Base-by-base conservation (phyloP, 2,888 invertebrate genomes). In the Habrosyne pyritoides region DNA sequence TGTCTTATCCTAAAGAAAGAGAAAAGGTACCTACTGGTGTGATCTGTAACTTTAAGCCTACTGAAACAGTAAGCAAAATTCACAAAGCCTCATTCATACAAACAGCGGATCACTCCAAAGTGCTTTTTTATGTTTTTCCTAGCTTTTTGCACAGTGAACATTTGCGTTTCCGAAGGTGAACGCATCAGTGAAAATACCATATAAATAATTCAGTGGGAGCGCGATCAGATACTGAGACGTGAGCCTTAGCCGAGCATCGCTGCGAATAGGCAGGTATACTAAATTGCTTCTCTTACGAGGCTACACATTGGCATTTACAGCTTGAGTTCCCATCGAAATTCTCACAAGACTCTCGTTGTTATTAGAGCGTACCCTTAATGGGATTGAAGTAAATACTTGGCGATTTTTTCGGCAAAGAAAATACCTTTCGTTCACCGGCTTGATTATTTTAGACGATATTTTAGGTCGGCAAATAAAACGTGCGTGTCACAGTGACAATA, bases 201-300 rank as follows among this genome's bases (percentile, higher is more conserved):
- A 82, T 84, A 79, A 83, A 85, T 86, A 79, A 86, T 84, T 84
- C 81, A 84, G 71, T 60, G 68, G 63, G 53, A 65, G 64, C 53
- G 61, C 67, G 65, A 73, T 77, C 73, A 63, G 68, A 69, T 66
- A 67, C 59, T 47, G 62, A 48, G 53, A 53, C 49, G 59, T 60
- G 56, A 53, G 47, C 51, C 49, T 55, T 47, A 54, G 53, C 54
- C 26, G 50, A 24, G 46, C 48, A n/a, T 51, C 50, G 51, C 53
- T 30, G 60, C 56, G 47, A 60, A 59, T 50, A 61, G 56, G 50
- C 24, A 66, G 49, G 54, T 21, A 54, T 59, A 60, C 58, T 60
- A 56, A 65, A 66, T 64, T 63, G 63, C 61, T 69, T 65, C 61
- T 47, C 59, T 59, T 58, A 53, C 57, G 55, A 50, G 30, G 28